These are phyloP conservation scores for Achroia grisella DNA, from an alignment of 1,140 invertebrate genomes.

Conservation along the genomic window DNA sequence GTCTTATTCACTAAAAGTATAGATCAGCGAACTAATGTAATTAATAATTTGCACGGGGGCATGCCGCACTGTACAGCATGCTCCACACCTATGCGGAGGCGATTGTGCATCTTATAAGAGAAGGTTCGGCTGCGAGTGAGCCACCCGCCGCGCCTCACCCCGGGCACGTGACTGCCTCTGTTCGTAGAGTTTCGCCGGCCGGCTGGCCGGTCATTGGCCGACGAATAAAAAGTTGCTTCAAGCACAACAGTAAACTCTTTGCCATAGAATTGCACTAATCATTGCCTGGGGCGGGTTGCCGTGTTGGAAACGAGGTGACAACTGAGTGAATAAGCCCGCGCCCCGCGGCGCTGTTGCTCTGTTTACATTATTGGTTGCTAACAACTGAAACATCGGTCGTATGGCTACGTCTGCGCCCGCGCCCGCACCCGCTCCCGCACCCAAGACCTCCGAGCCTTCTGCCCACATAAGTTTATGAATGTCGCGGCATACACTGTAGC, in stretches of 20 bases:
- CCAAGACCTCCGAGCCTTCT: slow-evolving; percentile 21
- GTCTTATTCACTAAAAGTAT: slow-evolving; percentile 40
- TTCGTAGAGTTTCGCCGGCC: slow-evolving; percentile 52
- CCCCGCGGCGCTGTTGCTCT: slow-evolving; percentile 14
- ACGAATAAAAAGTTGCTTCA: slow-evolving; percentile 46
- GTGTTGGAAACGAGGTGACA: slow-evolving; percentile 18
- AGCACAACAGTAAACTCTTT: slow-evolving; percentile 35
- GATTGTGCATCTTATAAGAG: slow-evolving; percentile 69
- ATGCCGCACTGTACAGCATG: slow-evolving; percentile 54
- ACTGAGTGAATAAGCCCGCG: slow-evolving; percentile 24
- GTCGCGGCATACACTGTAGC: slow-evolving; percentile 1
- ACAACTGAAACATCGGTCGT: slow-evolving; percentile 35
- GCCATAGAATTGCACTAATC: slow-evolving; percentile 34
- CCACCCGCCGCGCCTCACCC: slow-evolving; percentile 67
- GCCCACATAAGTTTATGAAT: neutral
- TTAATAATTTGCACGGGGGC: slow-evolving; percentile 38
- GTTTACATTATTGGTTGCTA: slow-evolving; percentile 24
- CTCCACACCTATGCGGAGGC: slow-evolving; percentile 58
- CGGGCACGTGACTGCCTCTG: slow-evolving; percentile 66
- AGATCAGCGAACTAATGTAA: slow-evolving; percentile 30
- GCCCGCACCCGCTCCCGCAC: slow-evolving; percentile 16
- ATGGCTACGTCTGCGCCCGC: slow-evolving; percentile 28
- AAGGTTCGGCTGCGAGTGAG: slow-evolving; percentile 54
- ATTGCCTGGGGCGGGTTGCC: slow-evolving; percentile 29
- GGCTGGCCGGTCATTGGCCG: slow-evolving; percentile 61